A percentile compares a stretch with the other conserved stretches of the same genome.
phyloP scores from a whole-genome alignment of 2,113 vertebrate species.

The Petroica traversi region DNA sequence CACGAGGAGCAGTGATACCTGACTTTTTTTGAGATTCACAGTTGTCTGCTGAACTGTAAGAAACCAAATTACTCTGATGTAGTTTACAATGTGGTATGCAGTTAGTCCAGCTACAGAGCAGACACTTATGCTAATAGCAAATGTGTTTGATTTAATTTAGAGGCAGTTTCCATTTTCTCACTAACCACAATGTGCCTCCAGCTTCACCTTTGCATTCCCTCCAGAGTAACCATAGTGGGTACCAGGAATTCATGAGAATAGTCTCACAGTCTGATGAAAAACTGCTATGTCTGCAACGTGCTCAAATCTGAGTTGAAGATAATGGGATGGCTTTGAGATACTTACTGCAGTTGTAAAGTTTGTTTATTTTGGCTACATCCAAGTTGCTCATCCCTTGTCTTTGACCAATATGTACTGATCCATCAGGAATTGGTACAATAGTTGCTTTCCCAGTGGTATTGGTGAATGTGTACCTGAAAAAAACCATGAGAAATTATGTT shows the following conservation, averaged over 20 bases:
- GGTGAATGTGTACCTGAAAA: slow-evolving; percentile 77
- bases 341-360: slow-evolving; percentile 80
- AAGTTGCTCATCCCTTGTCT: slow-evolving; percentile 78
- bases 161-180: background rate
- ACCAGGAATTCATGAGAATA: background rate
- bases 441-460: slow-evolving; percentile 79
- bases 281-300: background rate
- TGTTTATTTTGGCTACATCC: slow-evolving; percentile 83
- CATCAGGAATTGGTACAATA: slow-evolving; percentile 80
- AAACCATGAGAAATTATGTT: background rate
- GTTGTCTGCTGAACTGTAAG: background rate
- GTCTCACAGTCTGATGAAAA: background rate
- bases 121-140: background rate
- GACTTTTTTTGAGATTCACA: background rate
- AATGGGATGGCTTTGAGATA: background rate
- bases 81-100: background rate
- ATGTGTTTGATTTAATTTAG: background rate
- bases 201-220: background rate
- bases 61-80: background rate
- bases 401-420: slow-evolving; percentile 78
- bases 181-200: background rate
- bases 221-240: background rate
- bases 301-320: background rate
- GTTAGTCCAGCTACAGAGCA: background rate
- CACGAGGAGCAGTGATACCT: background rate